These are phyloP conservation scores for Eumaeus atala DNA, from an alignment of 1,140 invertebrate species.

Conservation along the genomic window DNA sequence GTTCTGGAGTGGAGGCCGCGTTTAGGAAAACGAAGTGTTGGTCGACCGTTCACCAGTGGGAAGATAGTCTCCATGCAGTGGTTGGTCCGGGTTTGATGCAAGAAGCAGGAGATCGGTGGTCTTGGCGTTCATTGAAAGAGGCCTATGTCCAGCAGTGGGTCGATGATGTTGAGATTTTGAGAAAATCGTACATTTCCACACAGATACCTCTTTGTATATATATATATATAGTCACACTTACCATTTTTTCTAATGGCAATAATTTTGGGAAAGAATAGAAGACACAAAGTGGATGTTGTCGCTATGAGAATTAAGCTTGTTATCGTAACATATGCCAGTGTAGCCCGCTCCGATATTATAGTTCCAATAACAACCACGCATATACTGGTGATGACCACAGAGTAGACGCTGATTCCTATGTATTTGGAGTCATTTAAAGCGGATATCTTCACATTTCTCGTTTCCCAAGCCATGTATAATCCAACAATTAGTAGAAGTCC, in stretches of 20 bases:
- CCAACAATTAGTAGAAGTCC: conserved; percentile 90
- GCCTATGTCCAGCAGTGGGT: too few relatives aligned
- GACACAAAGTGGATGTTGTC: conserved; percentile 88
- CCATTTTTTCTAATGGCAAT: conserved; percentile 78
- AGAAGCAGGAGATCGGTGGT: too few relatives aligned
- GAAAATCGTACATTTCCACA: too few relatives aligned
- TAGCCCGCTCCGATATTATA: conserved; percentile 88
- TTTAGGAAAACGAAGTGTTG: too few relatives aligned
- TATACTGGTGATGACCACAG: conserved; percentile 90
- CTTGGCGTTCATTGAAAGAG: too few relatives aligned
- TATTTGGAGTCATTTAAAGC: conserved; percentile 98
- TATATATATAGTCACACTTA: conserved; percentile 54
- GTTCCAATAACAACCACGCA: conserved; percentile 90
- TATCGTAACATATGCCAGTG: conserved; percentile 88
- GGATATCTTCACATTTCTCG: conserved; percentile 96
- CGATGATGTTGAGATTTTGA: too few relatives aligned
- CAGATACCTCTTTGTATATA: too few relatives aligned
- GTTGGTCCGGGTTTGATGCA: too few relatives aligned
- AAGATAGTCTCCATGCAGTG: too few relatives aligned
- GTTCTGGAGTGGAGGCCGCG: too few relatives aligned
- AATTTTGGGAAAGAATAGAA: conserved; percentile 91
- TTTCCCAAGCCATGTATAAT: conserved; percentile 99
- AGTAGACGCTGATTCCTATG: conserved; percentile 94
- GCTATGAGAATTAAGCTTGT: conserved; percentile 88
- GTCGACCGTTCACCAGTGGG: too few relatives aligned